Evolutionary conservation across 2,113 vertebrate genomes (phyloP), one percentile per base, ranked within the genome.

Genomic region (Saguinus midas): DNA sequence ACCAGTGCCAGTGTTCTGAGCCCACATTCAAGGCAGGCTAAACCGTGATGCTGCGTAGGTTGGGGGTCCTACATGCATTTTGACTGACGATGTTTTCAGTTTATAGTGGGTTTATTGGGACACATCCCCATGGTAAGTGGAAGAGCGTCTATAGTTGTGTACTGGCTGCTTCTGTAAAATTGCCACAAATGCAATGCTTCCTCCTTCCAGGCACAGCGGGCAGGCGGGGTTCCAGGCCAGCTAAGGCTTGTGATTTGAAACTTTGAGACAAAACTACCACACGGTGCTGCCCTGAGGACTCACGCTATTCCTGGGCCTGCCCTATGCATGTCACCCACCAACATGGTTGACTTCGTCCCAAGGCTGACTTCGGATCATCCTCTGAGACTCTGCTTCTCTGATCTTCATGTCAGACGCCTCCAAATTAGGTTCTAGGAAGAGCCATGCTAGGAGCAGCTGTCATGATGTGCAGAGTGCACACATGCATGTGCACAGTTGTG

Each of bases 271-370:
- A 35, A 79, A 32, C 45, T 10, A 50, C 45, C 45, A 35, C 17
- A 35, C 1, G 17, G 29, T 10, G 16, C 6, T 11, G 45, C 16
- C 45, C 29, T 50, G 29, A 35, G 76, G 45, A 48, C 43, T 35
- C 8, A 32, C 5, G 18, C 78, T 55, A 20, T 10, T 29, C 32
- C 50, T 9, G 1, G 14, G 73, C 32, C 37, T 0, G 8, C 20
- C 37, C 90, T 11, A 0, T 0, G 0, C 25, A 0, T 23, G 48
- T 21, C 35, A 23, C 55, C 18, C 66, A 0, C 58, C 29, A 0
- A 0, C 17, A 1, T 0, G 23, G 57, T 29, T 0, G 0, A 37
- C 35, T 17, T 43, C 1, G 35, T 4, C 40, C 6, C 20, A 0
- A 0, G 1, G 25, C 16, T 18, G 4, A 2, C 35, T 5, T 4